These are phyloP conservation scores for Berghia stephanieae DNA, from an alignment of 1,140 invertebrate genomes.

Conservation along the genomic window DNA sequence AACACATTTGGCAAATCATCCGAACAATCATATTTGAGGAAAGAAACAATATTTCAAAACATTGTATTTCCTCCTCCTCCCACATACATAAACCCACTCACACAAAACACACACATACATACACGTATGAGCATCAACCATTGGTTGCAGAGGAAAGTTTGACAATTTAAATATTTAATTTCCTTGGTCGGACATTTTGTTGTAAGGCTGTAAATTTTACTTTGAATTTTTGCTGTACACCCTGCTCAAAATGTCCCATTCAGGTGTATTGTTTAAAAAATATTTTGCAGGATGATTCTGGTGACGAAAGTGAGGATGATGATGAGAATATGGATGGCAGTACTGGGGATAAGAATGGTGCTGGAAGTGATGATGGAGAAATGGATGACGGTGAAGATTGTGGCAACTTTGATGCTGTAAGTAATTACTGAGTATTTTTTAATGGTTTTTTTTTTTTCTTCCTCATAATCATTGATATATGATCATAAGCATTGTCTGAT, in stretches of 20 bases:
- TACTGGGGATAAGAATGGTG: background rate
- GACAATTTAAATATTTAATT: background rate
- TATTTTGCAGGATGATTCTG: background rate
- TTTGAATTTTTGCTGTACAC: background rate
- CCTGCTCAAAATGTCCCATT: too few relatives aligned
- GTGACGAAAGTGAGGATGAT: constrained; percentile 34
- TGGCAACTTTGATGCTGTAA: constrained; percentile 16
- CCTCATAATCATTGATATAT: too few relatives aligned
- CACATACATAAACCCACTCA: too few relatives aligned
- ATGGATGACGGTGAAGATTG: constrained; percentile 36
- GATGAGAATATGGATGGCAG: constrained; percentile 36
- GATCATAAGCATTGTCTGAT: too few relatives aligned
- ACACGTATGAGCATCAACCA: too few relatives aligned
- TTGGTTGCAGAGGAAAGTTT: background rate
- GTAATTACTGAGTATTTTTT: background rate
- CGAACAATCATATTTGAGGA: too few relatives aligned
- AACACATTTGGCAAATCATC: too few relatives aligned
- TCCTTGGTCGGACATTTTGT: background rate
- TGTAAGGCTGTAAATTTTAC: background rate
- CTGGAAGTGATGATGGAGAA: constrained; percentile 36
- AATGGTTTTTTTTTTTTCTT: too few relatives aligned
- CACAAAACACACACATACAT: too few relatives aligned
- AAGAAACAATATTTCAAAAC: too few relatives aligned
- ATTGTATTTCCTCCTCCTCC: too few relatives aligned
- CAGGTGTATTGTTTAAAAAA: background rate